Evolutionary conservation across 2,113 vertebrate genomes (phyloP).

Genomic region (Zosterops hypoxanthus): DNA sequence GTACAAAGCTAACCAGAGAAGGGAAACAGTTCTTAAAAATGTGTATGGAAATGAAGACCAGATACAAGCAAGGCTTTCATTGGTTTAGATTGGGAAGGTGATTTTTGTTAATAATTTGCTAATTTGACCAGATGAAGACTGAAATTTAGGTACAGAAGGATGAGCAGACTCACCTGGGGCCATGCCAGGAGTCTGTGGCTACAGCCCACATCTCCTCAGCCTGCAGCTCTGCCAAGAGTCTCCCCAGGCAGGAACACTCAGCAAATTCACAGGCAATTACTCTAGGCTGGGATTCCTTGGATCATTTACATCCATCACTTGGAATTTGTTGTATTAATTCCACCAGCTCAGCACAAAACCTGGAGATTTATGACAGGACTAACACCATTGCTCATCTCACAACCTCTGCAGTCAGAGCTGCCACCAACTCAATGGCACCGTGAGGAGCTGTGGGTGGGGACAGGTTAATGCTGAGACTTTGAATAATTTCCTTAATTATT

Average conservation of each 20-base stretch:
- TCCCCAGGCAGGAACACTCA: not conserved
- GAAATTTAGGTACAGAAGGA: not conserved
- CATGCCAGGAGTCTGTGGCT: not conserved
- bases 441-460: not conserved
- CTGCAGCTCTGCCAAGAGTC: not conserved
- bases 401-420: not conserved
- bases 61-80: not conserved
- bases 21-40: not conserved
- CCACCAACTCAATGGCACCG: not conserved
- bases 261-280: not conserved
- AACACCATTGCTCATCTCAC: not conserved
- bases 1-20: not conserved
- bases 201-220: not conserved
- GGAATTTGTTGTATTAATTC: not conserved
- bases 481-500: not conserved
- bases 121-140: not conserved
- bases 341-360: constrained; percentile 8
- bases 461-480: not conserved
- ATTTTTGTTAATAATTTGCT: not conserved
- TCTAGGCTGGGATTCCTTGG: not conserved
- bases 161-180: not conserved
- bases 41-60: not conserved
- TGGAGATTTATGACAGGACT: not conserved
- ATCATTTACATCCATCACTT: not conserved
- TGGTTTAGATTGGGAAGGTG: fast-evolving